These are phyloP conservation scores for Nebria ingens DNA, from an alignment of 1,140 invertebrate species.

Conservation along the genomic window DNA sequence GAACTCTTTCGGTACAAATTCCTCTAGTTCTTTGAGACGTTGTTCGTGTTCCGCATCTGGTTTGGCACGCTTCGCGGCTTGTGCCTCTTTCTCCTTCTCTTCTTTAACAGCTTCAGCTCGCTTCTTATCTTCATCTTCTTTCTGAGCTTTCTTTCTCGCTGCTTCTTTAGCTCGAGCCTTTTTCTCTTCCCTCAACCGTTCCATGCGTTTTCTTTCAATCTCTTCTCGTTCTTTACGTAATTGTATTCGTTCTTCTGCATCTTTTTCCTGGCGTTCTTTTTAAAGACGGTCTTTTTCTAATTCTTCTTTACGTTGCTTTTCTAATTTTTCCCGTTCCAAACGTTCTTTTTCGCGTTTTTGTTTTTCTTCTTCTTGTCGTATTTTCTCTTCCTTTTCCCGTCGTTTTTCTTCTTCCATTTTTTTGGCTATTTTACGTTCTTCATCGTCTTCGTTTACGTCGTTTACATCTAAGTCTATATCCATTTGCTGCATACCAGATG, in stretches of 20 bases:
- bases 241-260: conserved; percentile 23
- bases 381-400: conserved; percentile 13
- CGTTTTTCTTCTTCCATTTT: conserved; percentile 6
- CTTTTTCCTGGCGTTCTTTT: conserved; percentile 21
- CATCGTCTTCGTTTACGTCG: conserved; percentile 14
- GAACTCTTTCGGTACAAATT: not conserved
- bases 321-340: conserved; percentile 19
- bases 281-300: conserved; percentile 17
- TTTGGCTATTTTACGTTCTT: conserved; percentile 13
- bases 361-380: conserved; percentile 17
- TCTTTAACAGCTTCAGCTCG: conserved; percentile 12
- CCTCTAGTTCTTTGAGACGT: not conserved
- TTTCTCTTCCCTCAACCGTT: not conserved
- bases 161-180: not conserved
- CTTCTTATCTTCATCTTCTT: conserved; percentile 6
- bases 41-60: not conserved
- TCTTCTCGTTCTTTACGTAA: conserved; percentile 23
- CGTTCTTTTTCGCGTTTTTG: conserved; percentile 14
- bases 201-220: conserved; percentile 20
- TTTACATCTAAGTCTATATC: conserved; percentile 7
- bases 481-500: conserved; percentile 10
- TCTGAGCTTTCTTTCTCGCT: conserved; percentile 8
- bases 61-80: not conserved
- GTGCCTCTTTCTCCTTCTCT: not conserved
- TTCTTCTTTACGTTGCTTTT: conserved; percentile 14